phyloP scores from a whole-genome alignment of 2,888 invertebrate species.

The Tinea pellionella region DNA sequence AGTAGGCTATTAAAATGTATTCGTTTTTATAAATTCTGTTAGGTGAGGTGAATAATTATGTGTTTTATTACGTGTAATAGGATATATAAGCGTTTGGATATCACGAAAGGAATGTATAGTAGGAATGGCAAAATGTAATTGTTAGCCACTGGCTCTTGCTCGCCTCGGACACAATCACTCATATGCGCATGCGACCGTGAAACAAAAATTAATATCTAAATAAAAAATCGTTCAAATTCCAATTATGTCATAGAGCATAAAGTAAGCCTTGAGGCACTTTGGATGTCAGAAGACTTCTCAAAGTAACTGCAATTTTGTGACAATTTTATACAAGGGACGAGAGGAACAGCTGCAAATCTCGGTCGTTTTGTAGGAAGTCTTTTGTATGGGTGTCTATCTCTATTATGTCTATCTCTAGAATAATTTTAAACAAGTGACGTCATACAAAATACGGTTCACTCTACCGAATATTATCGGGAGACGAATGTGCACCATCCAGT shows the following conservation, averaged over 20 bases:
- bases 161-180: no score
- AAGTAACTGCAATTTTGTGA: not conserved
- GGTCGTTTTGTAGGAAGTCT: not conserved
- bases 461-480: no score
- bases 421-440: not conserved
- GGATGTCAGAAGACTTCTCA: not conserved
- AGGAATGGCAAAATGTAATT: no score
- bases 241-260: not conserved
- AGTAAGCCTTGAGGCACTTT: not conserved
- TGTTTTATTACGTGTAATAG: not conserved
- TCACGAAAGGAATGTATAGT: not conserved
- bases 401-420: not conserved
- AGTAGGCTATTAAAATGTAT: not conserved
- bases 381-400: not conserved
- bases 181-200: no score
- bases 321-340: not conserved
- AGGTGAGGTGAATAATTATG: not conserved
- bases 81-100: not conserved
- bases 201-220: no score
- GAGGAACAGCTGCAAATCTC: not conserved
- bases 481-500: no score
- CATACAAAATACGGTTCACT: no score
- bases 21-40: not conserved
- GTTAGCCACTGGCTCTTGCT: no score
- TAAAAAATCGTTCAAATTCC: not conserved